Base-by-base conservation (phyloP, 2,113 vertebrate species). In the Morone chrysops region DNA sequence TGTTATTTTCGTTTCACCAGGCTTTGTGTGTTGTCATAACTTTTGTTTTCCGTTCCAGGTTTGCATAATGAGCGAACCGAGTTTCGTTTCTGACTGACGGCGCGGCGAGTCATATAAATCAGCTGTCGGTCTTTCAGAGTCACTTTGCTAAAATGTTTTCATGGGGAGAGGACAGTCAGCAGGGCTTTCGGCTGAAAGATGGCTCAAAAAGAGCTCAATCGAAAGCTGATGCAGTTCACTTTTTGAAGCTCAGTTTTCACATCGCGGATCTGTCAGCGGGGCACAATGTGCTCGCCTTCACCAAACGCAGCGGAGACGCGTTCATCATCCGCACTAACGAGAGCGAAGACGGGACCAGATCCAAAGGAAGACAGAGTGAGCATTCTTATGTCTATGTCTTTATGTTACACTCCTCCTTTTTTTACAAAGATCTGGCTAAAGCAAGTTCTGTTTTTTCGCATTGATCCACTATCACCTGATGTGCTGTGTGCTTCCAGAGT, bases 331-430 rank as follows among this genome's bases (percentile, higher is more conserved):
- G 51, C 25, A 75, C 36, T 0, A 16, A 47, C 14, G 62, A 77
- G 76, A 61, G 8, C 2, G 0, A 7, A 20, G 81, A 80, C 1
- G 92, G 80, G 14, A 47, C 2, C 1, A 80, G 83, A 70, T 41
- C 75, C 36, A 17, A 50, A 22, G 87, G 90, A 5, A 90, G 73
- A n/a, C 85, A 75, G 74, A 92, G 91, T 92, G 80, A 83, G 90
- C 13, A 9, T 47, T 9, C 17, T 13, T 4, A 0, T 8, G 8
- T 56, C 1, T 4, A 0, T 51, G 4, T 31, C 61, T 25, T 25
- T 45, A 8, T 53, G 50, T 18, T 4, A n/a, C 9, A 54, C 9
- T 1, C 5, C 0, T 56, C 54, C 20, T n/a, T n/a, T n/a, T 4
- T 18, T 5, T 20, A 10, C 18, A 53, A 31, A 31, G 31, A 31